Percentiles rank a stretch among this genome's conserved stretches.
phyloP scores from a whole-genome alignment of 2,797 vertebrate genomes.

The Poeciliopsis paucimaculata region DNA sequence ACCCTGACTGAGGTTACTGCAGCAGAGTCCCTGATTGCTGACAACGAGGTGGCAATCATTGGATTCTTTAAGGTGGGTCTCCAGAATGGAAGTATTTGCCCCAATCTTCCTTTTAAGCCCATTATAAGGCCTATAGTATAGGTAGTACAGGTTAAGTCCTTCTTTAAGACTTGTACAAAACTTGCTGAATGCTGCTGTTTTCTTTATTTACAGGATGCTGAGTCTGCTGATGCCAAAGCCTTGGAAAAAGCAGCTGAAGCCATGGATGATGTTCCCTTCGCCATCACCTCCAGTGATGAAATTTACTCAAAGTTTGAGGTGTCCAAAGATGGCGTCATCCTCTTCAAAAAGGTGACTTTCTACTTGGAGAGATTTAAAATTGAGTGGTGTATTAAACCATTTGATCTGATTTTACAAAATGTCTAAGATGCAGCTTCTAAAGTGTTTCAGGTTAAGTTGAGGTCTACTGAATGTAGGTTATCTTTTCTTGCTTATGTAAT shows the following conservation, averaged over 20 bases:
- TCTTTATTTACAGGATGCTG: slow-evolving; percentile 78
- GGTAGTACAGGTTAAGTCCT: background rate
- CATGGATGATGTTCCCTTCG: slow-evolving; percentile 93
- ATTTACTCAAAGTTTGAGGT: slow-evolving; percentile 90
- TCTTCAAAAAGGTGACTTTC: slow-evolving; percentile 94
- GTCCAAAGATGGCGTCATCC: slow-evolving; percentile 85
- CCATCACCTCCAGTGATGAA: slow-evolving; percentile 81
- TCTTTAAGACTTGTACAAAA: background rate
- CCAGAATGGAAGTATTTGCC: background rate
- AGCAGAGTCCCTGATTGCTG: slow-evolving; percentile 85
- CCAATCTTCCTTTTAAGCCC: background rate
- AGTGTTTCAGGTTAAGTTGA: background rate
- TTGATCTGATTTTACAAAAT: background rate
- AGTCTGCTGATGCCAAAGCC: slow-evolving; percentile 85
- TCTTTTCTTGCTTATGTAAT: background rate
- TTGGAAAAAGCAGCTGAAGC: slow-evolving; percentile 90
- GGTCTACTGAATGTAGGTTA: background rate
- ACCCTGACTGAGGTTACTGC: slow-evolving; percentile 77
- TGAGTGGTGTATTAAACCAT: background rate
- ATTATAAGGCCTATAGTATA: rapidly evolving
- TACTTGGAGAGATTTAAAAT: background rate
- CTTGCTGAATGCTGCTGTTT: background rate
- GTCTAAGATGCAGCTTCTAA: background rate
- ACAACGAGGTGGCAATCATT: slow-evolving; percentile 90
- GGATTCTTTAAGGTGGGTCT: slow-evolving; percentile 95